Evolutionary conservation across 2,888 invertebrate species (phyloP), one percentile per base, ranked within the genome.

Genomic region (Epiperipatus broadwayi): DNA sequence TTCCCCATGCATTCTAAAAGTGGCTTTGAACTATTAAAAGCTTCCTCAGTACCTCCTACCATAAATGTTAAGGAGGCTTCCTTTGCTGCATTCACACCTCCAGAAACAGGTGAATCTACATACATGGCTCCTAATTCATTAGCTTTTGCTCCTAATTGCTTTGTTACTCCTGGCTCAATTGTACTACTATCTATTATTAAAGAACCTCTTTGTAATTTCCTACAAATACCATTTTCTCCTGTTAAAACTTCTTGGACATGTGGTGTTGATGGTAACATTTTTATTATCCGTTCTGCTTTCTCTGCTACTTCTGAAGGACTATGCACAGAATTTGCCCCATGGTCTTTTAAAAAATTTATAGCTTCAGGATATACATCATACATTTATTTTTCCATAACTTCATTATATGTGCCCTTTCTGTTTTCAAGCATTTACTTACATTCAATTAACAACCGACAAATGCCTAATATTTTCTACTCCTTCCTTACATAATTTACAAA

Each of bases 71-170:
- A 65, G 0, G 80, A 79, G 0, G 75, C 95, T 50, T 78, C 78
- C 52, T 77, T 74, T 0, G 97, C 97, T 2, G 87, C 95, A 57
- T 77, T 77, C 0, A 87, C 78, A 47, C 84, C 97, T 61, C 97
- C 97, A 5, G 93, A 95, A 1, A 99, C 95, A 3, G 97, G 97
- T 0, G 91, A 80, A 61, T 99, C 97, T 37, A 93, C 66, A 56
- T 85, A 97, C 5, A 66, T 64, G 0, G 74, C 70, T 1, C 75
- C 75, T 43, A 71, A 73, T 25, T 70, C 66, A 21, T 64, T 60
- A 2, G 83, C 77, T 22, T 67, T 57, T 31, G 59, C 57, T 22
- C 71, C 70, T 46, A 89, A 67, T 44, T 74, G 65, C 60, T 79
- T 73, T 0, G 89, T 78, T 3, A 81, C 73, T 35, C 72, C 70